phyloP scores from a whole-genome alignment of 2,888 invertebrate species.

The Allacma fusca region DNA sequence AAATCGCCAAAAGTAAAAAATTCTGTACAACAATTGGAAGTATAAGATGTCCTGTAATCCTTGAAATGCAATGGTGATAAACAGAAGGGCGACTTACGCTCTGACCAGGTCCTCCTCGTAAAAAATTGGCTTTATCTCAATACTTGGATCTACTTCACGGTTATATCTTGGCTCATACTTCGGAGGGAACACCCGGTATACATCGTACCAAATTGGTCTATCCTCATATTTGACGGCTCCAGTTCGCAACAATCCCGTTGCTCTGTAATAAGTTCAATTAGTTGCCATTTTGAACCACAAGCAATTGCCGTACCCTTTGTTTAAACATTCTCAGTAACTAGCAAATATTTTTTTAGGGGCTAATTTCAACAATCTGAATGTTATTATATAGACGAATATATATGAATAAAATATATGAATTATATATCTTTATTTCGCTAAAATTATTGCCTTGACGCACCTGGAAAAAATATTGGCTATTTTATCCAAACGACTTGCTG shows the following conservation, averaged over 20 bases:
- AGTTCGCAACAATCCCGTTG: slow-evolving; percentile 78
- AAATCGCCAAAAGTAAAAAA: no score
- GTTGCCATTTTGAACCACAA: neutral
- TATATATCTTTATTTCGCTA: no score
- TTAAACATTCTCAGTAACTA: no score
- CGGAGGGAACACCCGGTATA: slow-evolving; percentile 92
- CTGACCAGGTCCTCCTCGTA: slow-evolving; percentile 84
- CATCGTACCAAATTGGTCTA: slow-evolving; percentile 90
- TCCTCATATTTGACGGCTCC: slow-evolving; percentile 83
- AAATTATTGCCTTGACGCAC: slow-evolving; percentile 42
- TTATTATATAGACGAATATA: no score
- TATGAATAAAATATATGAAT: no score
- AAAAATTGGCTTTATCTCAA: slow-evolving; percentile 75
- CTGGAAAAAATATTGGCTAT: slow-evolving; percentile 61
- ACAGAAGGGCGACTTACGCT: slow-evolving; percentile 77
- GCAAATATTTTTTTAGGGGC: no score
- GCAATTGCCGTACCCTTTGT: neutral
- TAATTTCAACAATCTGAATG: no score
- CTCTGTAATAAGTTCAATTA: slow-evolving; percentile 67
- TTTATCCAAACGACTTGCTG: slow-evolving; percentile 59
- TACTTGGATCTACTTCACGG: slow-evolving; percentile 69
- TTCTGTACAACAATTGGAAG: no score
- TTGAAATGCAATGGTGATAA: no score
- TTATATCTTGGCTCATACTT: slow-evolving; percentile 81
- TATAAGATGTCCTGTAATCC: no score